Conservation (phyloP, 2,888 invertebrate genomes). For the Drosophila macrospina region DNA sequence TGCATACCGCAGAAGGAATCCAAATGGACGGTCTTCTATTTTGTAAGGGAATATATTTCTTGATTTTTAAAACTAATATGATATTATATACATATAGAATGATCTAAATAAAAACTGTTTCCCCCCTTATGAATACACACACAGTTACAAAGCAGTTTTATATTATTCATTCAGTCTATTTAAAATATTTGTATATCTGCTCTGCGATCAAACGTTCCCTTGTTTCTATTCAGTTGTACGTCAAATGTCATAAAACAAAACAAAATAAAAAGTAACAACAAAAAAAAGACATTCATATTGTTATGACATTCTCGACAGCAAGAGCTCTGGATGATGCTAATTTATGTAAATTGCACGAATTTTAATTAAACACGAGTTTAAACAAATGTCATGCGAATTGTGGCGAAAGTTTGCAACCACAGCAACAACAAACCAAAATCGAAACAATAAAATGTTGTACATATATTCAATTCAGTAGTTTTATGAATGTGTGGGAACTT, state of each 20-base stretch:
- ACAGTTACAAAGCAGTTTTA: constrained; percentile 1
- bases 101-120: not conserved
- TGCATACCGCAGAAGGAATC: too few relatives aligned
- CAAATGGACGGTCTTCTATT: too few relatives aligned
- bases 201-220: constrained; percentile 2
- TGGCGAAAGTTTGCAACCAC: constrained; percentile 53
- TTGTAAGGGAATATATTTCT: too few relatives aligned
- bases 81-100: not conserved
- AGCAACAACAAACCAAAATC: constrained; percentile 25
- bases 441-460: constrained; percentile 51
- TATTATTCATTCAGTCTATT: constrained; percentile 8
- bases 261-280: constrained; percentile 3
- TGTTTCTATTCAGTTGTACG: constrained; percentile 4
- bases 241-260: constrained; percentile 40
- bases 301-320: constrained; percentile 34
- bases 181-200: constrained; percentile 13
- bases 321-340: constrained; percentile 46
- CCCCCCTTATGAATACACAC: not conserved
- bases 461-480: constrained; percentile 52
- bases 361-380: constrained; percentile 69
- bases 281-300: constrained; percentile 21
- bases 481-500: constrained; percentile 48
- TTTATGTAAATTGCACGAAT: constrained; percentile 70
- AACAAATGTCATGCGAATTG: constrained; percentile 71
- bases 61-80: not conserved